Conservation (phyloP, 2,888 invertebrate genomes). For the Cephus rjabovi region DNA sequence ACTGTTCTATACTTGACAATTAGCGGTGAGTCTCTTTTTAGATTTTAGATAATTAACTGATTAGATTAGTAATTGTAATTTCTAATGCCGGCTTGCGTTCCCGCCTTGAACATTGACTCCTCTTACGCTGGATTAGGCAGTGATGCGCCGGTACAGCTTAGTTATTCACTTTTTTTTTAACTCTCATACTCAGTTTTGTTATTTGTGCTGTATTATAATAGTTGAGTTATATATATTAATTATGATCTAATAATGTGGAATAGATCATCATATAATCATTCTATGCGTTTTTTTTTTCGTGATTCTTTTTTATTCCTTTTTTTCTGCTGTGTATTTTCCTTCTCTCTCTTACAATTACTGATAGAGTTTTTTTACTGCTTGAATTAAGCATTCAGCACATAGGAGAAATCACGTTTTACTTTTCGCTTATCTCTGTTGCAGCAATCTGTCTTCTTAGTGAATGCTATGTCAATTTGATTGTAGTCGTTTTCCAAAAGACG, state of each 20-base stretch:
- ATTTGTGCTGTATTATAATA: neutral
- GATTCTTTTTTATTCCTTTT: neutral
- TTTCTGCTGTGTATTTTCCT: neutral
- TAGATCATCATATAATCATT: no score
- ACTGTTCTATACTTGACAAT: neutral
- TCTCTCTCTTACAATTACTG: neutral
- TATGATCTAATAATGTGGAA: neutral
- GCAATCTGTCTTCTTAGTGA: neutral
- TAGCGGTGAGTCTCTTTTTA: neutral
- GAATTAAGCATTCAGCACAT: neutral
- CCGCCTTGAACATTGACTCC: neutral
- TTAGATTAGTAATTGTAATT: neutral
- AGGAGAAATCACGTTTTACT: neutral
- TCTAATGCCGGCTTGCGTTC: neutral
- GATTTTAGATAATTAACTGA: neutral
- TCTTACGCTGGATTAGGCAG: neutral
- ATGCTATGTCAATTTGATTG: neutral
- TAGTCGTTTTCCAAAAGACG: neutral
- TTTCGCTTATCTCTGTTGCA: neutral
- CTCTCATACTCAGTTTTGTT: neutral
- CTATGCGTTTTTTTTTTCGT: neutral
- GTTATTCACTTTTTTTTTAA: neutral
- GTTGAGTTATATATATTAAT: neutral
- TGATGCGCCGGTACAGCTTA: neutral
- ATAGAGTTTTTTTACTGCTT: neutral